Percentiles rank a stretch among this genome's conserved stretches.
These are phyloP conservation scores for Cantharis lateralis DNA, from an alignment of 2,888 invertebrate species.

Conservation along the genomic window DNA sequence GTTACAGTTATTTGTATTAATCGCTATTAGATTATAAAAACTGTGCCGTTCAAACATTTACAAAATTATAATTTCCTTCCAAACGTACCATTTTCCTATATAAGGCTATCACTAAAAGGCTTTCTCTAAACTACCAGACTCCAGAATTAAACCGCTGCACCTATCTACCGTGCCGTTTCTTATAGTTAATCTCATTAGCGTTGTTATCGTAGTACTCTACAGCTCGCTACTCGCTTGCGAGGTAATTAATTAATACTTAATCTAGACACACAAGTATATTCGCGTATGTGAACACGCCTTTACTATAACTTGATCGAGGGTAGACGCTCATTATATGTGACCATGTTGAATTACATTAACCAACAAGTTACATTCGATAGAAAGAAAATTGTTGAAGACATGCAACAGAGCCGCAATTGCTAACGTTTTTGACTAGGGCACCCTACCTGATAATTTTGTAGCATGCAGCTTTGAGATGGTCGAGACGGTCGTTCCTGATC, in stretches of 20 bases:
- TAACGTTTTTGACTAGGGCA: neutral
- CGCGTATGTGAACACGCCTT: conserved; percentile 24
- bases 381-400: neutral
- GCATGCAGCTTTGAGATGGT: neutral
- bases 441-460: neutral
- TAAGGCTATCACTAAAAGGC: conserved; percentile 52
- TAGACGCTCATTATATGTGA: neutral
- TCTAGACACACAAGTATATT: conserved; percentile 45
- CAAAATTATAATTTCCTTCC: neutral
- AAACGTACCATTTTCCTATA: conserved; percentile 26
- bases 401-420: neutral
- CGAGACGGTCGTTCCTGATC: neutral
- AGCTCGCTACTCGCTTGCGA: conserved; percentile 50
- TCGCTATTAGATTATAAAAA: conserved; percentile 17
- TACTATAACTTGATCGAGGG: conserved; percentile 3
- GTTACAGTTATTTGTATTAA: conserved; percentile 17
- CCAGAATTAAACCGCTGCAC: conserved; percentile 50
- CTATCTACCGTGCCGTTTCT: conserved; percentile 40
- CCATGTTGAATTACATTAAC: neutral
- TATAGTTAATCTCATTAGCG: conserved; percentile 56
- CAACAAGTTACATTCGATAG: neutral
- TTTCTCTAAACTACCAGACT: conserved; percentile 45
- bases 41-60: neutral
- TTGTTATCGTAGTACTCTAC: conserved; percentile 54
- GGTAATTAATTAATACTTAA: conserved; percentile 56